Conservation (phyloP, 2,888 invertebrate species). For the Epirrhoe tristata region DNA sequence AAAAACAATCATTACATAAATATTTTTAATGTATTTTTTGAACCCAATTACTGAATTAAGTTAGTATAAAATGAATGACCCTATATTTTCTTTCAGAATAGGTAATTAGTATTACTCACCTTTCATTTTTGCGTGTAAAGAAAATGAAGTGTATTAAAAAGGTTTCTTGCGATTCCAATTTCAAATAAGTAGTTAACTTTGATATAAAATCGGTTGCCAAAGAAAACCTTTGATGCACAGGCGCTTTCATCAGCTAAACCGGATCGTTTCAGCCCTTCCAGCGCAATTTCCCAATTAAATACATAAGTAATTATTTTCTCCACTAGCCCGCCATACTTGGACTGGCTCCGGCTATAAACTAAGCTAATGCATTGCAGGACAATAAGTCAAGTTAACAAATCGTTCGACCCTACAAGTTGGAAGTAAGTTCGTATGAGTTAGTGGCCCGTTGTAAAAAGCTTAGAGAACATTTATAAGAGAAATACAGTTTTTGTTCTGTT, state of each 20-base stretch:
- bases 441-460: slow-evolving; percentile 43
- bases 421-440: too few relatives aligned
- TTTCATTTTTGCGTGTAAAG: too few relatives aligned
- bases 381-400: slow-evolving; percentile 51
- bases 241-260: slow-evolving; percentile 19
- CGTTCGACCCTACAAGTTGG: slow-evolving; percentile 41
- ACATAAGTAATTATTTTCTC: slow-evolving; percentile 41
- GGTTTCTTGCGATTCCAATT: too few relatives aligned
- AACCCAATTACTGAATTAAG: too few relatives aligned
- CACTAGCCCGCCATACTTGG: slow-evolving; percentile 37
- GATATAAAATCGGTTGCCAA: not conserved
- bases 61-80: too few relatives aligned
- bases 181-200: too few relatives aligned
- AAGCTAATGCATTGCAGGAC: slow-evolving; percentile 37
- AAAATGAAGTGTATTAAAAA: too few relatives aligned
- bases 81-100: too few relatives aligned
- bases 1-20: too few relatives aligned
- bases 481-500: slow-evolving; percentile 11
- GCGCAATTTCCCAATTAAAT: slow-evolving; percentile 43
- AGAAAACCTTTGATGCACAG: slow-evolving; percentile 2
- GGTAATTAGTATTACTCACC: too few relatives aligned
- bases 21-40: too few relatives aligned
- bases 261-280: slow-evolving; percentile 20
- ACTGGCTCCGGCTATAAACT: slow-evolving; percentile 35
- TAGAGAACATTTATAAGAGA: slow-evolving; percentile 25